Base-by-base conservation (phyloP, 2,888 invertebrate genomes). In the Meteorus colon region DNA sequence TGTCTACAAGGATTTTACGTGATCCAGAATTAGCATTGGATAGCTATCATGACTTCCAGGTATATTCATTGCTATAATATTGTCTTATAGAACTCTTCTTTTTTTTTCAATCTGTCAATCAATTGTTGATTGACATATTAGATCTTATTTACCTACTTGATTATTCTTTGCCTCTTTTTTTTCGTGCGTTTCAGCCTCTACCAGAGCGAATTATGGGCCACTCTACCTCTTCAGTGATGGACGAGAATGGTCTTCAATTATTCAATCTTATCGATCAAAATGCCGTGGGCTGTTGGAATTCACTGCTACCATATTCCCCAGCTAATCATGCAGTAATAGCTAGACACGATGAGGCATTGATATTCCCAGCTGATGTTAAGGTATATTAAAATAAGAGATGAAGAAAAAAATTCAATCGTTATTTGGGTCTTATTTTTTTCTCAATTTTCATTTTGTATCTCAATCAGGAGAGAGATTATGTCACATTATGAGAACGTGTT, bases 211-310 rank as follows among this genome's bases (percentile, higher is more conserved):
- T 92, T 0, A 91, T 94, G 75, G 90, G 92, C 0, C 95, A 96
- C 83, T 94, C 94, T 0, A 95, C 95, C 0, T 90, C 96, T 0
- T 93, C 94, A 81, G 92, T 95, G 3, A 94, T 95, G 92, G 94
- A 94, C 82, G 93, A 94, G 1, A 91, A 92, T 75, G 96, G 96
- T 2, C 89, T 96, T 1, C 93, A 96, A 89, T 92, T 96, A 75
- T 96, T 93, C 88, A 95, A 93, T 88, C 90, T 96, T 80, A 93
- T 96, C 76, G 96, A 96, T 86, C 94, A 94, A 86, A 96, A 96
- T 84, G 94, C 95, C 0, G 91, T 96, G 6, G 96, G 96, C 1
- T 96, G 96, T 86, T 96, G 96, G 96, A 94, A 94, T 82, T 93
- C 93, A 0, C 91, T 91, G 12, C 90, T 93, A 76, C 93, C 94